Evolutionary conservation across 2,888 invertebrate genomes (phyloP).

Genomic region (Agrotis clavis): DNA sequence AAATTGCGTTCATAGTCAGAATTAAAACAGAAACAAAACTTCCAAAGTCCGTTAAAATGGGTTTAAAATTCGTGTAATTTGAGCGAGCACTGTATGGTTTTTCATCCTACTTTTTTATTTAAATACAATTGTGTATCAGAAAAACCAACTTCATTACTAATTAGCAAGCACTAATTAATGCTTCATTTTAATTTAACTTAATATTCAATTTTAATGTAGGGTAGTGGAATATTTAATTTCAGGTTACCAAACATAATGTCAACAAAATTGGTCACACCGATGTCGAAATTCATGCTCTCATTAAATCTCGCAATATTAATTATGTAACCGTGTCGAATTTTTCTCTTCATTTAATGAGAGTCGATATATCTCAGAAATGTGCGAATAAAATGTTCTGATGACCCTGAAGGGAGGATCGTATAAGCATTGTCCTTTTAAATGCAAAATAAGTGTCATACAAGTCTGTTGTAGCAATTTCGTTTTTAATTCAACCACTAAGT

Average conservation of each 20-base stretch:
- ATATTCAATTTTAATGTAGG: conserved; percentile 9
- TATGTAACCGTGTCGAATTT: background rate
- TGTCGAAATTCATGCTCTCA: conserved; percentile 23
- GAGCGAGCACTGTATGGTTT: background rate
- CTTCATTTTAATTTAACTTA: background rate
- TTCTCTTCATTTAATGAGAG: background rate
- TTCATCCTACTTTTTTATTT: no score
- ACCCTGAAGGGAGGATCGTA: background rate
- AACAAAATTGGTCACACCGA: background rate
- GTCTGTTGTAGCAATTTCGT: no score
- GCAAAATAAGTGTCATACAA: no score
- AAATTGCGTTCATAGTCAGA: background rate
- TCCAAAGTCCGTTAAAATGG: background rate
- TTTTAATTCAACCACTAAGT: no score
- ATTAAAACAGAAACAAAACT: background rate
- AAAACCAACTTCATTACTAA: conserved; percentile 1
- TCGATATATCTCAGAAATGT: background rate
- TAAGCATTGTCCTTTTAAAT: no score
- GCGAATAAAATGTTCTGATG: conserved; percentile 1
- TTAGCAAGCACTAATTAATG: background rate
- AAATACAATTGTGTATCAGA: background rate
- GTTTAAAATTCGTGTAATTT: background rate
- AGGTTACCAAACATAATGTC: background rate
- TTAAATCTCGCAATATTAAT: conserved; percentile 10
- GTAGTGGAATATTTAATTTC: conserved; percentile 4